Evolutionary conservation across 1,140 invertebrate genomes (phyloP).

Genomic region (Mycetomoellerius zeteki): DNA sequence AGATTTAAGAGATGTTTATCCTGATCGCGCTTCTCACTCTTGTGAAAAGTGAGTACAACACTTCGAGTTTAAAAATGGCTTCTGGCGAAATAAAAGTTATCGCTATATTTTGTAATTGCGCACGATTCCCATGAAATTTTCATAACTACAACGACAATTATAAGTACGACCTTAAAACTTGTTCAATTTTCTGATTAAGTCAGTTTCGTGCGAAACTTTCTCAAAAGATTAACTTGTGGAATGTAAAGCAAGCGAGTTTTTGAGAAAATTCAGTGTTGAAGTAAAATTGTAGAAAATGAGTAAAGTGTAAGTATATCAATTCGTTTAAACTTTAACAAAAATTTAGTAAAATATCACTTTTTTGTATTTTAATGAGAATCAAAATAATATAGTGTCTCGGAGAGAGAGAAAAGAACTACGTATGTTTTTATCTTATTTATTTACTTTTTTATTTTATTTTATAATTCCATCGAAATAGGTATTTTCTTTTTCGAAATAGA

Average conservation of each 20-base stretch:
- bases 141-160: conserved; percentile 31
- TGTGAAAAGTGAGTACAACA: conserved; percentile 4
- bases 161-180: conserved; percentile 24
- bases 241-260: conserved; percentile 12
- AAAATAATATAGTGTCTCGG: background rate
- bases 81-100: conserved; percentile 25
- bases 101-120: conserved; percentile 5
- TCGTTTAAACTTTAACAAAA: background rate
- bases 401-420: background rate
- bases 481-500: background rate
- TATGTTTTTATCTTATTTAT: background rate
- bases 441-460: background rate
- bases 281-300: conserved; percentile 16
- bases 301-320: background rate
- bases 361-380: background rate
- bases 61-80: background rate
- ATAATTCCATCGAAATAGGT: no score
- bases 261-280: background rate
- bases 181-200: conserved; percentile 24
- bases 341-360: background rate
- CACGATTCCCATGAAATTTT: background rate
- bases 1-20: conserved; percentile 35
- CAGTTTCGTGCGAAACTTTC: background rate
- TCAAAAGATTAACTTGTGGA: conserved; percentile 24
- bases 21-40: background rate